Conservation (phyloP, 2,888 invertebrate genomes). For the Lacanobia oleracea region DNA sequence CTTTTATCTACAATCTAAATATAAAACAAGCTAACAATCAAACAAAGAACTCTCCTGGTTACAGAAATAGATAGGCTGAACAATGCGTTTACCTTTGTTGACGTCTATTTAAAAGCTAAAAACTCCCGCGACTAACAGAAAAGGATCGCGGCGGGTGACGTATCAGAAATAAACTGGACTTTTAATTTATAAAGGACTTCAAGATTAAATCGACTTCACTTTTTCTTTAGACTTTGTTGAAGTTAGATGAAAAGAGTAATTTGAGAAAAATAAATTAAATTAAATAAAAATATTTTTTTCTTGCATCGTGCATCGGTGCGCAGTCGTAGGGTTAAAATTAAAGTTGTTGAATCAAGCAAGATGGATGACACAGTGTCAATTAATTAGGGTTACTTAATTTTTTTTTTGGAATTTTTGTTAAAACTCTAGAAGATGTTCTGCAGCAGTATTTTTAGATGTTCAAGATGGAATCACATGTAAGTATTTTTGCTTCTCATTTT, state of each 20-base stretch:
- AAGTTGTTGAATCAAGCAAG: neutral
- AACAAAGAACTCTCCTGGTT: constrained; percentile 58
- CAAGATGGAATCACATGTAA: constrained; percentile 24
- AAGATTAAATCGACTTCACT: constrained; percentile 40
- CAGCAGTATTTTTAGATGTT: neutral
- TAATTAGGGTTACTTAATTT: neutral
- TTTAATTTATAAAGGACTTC: constrained; percentile 57
- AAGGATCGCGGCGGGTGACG: constrained; percentile 62
- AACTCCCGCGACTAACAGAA: constrained; percentile 71
- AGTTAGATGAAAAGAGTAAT: neutral
- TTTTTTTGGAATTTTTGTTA: neutral
- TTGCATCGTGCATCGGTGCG: neutral
- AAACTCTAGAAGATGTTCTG: neutral
- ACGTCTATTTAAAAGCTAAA: constrained; percentile 59
- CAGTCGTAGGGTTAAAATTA: constrained; percentile 11
- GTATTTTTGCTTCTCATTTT: constrained; percentile 1
- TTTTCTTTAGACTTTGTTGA: constrained; percentile 27
- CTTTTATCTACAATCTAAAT: constrained; percentile 21
- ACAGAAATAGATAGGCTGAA: constrained; percentile 45
- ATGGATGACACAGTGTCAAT: neutral
- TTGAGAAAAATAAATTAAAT: neutral
- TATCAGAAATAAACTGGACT: constrained; percentile 56
- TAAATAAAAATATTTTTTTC: neutral
- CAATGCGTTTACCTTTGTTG: constrained; percentile 64
- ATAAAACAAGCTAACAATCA: constrained; percentile 42